A percentile compares a stretch with the other conserved stretches of the same genome.
These are phyloP conservation scores for Callyntrura guangdongensis DNA, from an alignment of 2,888 invertebrate genomes.

Conservation along the genomic window DNA sequence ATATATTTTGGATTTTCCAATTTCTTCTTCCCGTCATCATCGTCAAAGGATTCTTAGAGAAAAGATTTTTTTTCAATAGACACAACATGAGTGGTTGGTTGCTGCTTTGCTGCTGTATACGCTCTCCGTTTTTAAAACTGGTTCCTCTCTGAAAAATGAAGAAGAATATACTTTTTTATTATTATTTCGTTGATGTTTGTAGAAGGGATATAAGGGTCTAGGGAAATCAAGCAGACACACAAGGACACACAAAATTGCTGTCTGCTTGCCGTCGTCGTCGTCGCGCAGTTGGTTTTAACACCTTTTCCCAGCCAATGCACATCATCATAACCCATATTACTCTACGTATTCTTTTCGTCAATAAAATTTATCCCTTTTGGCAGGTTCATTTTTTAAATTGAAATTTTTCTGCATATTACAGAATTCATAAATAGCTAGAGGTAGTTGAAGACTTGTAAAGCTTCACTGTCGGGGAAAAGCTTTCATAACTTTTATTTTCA, in stretches of 20 bases:
- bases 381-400: conserved; percentile 30
- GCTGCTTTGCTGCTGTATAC: no score
- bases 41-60: conserved; percentile 15
- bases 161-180: conserved; percentile 20
- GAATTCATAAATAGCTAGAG: neutral
- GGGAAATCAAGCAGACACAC: conserved; percentile 57
- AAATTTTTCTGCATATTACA: conserved; percentile 34
- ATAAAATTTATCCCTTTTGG: conserved; percentile 52
- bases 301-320: conserved; percentile 36
- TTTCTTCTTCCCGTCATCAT: neutral
- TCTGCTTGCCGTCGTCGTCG: neutral
- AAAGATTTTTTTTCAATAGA: conserved; percentile 4
- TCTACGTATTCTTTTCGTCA: conserved; percentile 1
- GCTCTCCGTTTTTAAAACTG: no score
- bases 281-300: conserved; percentile 31
- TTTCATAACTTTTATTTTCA: conserved; percentile 48
- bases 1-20: conserved; percentile 60
- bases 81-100: neutral
- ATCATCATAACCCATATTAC: conserved; percentile 21
- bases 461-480: neutral
- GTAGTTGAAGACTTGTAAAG: no score
- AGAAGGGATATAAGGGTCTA: conserved; percentile 47
- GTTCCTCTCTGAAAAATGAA: neutral
- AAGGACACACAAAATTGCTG: conserved; percentile 5
- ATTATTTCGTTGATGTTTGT: conserved; percentile 37